Evolutionary conservation across 2,797 vertebrate genomes (phyloP).

Genomic region (Leuciscus waleckii): DNA sequence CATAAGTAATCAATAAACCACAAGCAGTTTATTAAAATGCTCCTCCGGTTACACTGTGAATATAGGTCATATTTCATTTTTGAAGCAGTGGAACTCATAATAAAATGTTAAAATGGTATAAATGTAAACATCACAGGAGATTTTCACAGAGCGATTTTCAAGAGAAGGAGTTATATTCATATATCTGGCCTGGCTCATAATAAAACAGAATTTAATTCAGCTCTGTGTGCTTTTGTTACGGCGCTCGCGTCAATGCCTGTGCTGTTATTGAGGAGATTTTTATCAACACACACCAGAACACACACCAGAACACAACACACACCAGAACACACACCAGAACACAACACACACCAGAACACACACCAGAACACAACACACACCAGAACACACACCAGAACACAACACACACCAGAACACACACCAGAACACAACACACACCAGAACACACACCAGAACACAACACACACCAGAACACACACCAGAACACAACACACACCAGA

Average conservation of each 20-base stretch:
- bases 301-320: too few species aligned
- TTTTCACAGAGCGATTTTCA: neutral
- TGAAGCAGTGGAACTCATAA: neutral
- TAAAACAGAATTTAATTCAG: slow-evolving; percentile 4
- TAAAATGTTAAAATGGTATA: slow-evolving; percentile 10
- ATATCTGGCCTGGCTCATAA: neutral
- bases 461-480: neutral
- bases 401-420: slow-evolving; percentile 21
- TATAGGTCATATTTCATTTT: too few species aligned
- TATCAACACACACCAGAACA: slow-evolving; percentile 44
- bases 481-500: too few species aligned
- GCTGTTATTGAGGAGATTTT: neutral
- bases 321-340: slow-evolving; percentile 40
- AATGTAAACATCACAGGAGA: slow-evolving; percentile 1
- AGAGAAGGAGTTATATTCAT: neutral
- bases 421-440: too few species aligned
- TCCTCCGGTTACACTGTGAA: neutral
- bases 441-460: slow-evolving; percentile 50
- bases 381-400: slow-evolving; percentile 10
- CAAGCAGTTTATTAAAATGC: slow-evolving; percentile 3
- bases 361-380: too few species aligned
- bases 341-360: slow-evolving; percentile 32
- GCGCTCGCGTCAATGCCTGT: too few species aligned
- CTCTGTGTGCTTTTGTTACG: neutral
- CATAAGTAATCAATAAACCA: slow-evolving; percentile 1